Conservation (phyloP, 2,888 invertebrate species). For the Sarcophaga rosellei region DNA sequence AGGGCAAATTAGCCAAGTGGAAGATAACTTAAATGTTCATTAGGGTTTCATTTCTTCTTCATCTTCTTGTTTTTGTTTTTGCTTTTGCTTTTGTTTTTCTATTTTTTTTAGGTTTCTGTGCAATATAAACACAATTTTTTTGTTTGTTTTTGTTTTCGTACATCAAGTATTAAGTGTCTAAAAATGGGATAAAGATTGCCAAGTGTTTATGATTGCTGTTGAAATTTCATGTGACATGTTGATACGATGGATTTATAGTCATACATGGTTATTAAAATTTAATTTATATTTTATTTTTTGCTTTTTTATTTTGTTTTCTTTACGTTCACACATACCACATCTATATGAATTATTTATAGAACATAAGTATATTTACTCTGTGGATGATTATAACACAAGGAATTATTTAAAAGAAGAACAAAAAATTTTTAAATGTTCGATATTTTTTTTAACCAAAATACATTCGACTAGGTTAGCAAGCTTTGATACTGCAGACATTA, state of each 20-base stretch:
- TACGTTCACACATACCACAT: no score
- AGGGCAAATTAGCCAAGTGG: constrained; percentile 71
- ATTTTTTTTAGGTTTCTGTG: not conserved
- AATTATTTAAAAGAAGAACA: no score
- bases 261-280: not conserved
- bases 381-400: no score
- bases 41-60: constrained; percentile 63
- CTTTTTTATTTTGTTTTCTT: not conserved
- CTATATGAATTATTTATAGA: no score
- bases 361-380: no score
- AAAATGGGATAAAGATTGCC: constrained; percentile 59
- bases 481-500: no score
- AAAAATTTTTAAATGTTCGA: no score
- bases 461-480: no score
- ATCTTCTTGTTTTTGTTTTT: constrained; percentile 1
- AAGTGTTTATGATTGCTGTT: constrained; percentile 47
- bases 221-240: constrained; percentile 36
- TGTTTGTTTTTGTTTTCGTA: constrained; percentile 16
- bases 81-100: not conserved
- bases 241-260: constrained; percentile 34
- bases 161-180: constrained; percentile 48
- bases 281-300: not conserved
- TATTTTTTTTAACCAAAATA: no score
- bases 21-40: constrained; percentile 72
- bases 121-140: not conserved